Evolutionary conservation across 2,888 invertebrate genomes (phyloP), one percentile per base, ranked within the genome.

Genomic region (Drosophila paranaensis): DNA sequence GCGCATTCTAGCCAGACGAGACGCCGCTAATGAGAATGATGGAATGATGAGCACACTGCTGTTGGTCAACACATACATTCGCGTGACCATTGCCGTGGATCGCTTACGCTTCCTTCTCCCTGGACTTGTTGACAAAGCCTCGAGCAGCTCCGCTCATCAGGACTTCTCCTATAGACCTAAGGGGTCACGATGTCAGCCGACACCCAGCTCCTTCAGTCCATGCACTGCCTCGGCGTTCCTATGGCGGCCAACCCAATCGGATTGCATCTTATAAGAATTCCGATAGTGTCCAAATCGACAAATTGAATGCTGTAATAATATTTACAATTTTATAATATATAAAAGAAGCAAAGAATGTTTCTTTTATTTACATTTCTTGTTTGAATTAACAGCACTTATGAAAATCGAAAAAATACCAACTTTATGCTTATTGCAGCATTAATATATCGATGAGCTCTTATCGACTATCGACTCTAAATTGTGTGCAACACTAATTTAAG

Each of bases 211-310:
- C 71, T 95, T 94, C 46, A 99, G 93, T 1, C 97, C 97, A 83
- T 95, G 93, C 2, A 98, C 94, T 20, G 97, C 98, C 93, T 99
- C 98, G 10, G 96, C 99, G 93, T 99, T 96, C 93, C 99, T 99
- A 92, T 99, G 65, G 99, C 99, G 33, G 99, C 99, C 89, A 99
- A 95, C n/a, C 99, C 99, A 82, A 99, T 93, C 0, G 99, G 99
- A 93, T 98, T 99, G 20, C 58, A 20, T 58, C n/a, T 35, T 6
- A 20, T 35, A 4, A 2, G 13, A 20, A 39, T 40, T 35, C 20
- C 1, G 20, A 2, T 20, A 20, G 1, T 20, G 20, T 20, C 2
- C 20, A 20, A 1, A 20, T 20, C 2, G 20, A 20, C 20, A 20
- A 20, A 2, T 20, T 20, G 20, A 20, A 20, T 20, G 20, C 20